These are phyloP conservation scores for Napeogenes inachia DNA, from an alignment of 2,888 invertebrate genomes.

Conservation along the genomic window DNA sequence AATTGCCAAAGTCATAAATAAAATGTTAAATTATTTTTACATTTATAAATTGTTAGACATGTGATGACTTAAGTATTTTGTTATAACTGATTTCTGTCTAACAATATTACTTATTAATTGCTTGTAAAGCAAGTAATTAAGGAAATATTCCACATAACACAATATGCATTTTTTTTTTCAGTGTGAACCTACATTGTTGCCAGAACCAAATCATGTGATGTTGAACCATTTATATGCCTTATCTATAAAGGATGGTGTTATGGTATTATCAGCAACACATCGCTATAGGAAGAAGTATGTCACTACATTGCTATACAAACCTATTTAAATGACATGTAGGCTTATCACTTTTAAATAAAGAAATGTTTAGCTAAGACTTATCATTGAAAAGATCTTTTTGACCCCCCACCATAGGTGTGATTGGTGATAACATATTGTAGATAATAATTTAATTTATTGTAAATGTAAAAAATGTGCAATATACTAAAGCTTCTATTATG, in stretches of 20 bases:
- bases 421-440: constrained; percentile 19
- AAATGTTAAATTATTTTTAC: too few relatives aligned
- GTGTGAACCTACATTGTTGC: constrained; percentile 98
- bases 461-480: constrained; percentile 26
- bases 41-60: too few relatives aligned
- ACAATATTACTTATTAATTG: too few relatives aligned
- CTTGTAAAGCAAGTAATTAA: not conserved
- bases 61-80: too few relatives aligned
- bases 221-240: constrained; percentile 99
- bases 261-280: constrained; percentile 99
- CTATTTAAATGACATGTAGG: constrained; percentile 81
- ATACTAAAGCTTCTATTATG: constrained; percentile 18
- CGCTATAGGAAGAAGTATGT: constrained; percentile 99
- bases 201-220: constrained; percentile 99
- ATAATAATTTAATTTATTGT: constrained; percentile 16
- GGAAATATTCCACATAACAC: not conserved
- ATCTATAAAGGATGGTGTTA: constrained; percentile 99
- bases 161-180: constrained; percentile 60
- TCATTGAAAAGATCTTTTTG: not conserved
- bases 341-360: constrained; percentile 13
- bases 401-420: not conserved
- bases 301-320: constrained; percentile 98
- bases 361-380: not conserved
- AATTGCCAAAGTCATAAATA: too few relatives aligned
- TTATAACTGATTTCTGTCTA: too few relatives aligned